Evolutionary conservation across 2,888 invertebrate species (phyloP).

Genomic region (Monopis laevigella): DNA sequence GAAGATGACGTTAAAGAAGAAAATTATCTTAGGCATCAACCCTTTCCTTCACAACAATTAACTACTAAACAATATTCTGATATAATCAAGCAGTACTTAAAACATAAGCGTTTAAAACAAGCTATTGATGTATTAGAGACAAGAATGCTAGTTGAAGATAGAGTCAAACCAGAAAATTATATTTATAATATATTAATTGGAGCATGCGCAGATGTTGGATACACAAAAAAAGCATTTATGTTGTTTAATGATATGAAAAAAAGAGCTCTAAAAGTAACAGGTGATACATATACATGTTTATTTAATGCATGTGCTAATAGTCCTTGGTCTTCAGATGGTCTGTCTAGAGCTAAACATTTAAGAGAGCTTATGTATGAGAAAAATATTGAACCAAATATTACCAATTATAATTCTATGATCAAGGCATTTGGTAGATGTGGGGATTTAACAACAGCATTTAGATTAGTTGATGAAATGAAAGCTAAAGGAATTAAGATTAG

Average conservation of each 20-base stretch:
- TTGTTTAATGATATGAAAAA: slow-evolving; percentile 86
- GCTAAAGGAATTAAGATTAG: slow-evolving; percentile 69
- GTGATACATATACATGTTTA: slow-evolving; percentile 83
- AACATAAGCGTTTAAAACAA: slow-evolving; percentile 73
- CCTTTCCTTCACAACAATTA: slow-evolving; percentile 57
- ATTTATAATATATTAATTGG: slow-evolving; percentile 86
- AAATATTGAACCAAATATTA: slow-evolving; percentile 73
- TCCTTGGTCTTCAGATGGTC: slow-evolving; percentile 73
- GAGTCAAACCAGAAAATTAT: slow-evolving; percentile 80
- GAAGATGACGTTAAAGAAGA: slow-evolving; percentile 71
- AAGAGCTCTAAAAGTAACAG: slow-evolving; percentile 72
- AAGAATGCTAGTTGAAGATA: slow-evolving; percentile 80
- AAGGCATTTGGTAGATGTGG: slow-evolving; percentile 90
- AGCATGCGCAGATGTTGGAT: slow-evolving; percentile 84
- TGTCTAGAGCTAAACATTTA: slow-evolving; percentile 73
- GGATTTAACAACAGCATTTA: slow-evolving; percentile 79
- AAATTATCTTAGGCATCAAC: slow-evolving; percentile 59
- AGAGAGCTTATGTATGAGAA: slow-evolving; percentile 75
- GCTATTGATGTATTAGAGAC: slow-evolving; percentile 82
- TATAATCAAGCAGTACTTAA: slow-evolving; percentile 74
- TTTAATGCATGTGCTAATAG: slow-evolving; percentile 91
- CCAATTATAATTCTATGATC: slow-evolving; percentile 89
- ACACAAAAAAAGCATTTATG: slow-evolving; percentile 85
- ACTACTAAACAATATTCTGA: slow-evolving; percentile 73
- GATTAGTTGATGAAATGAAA: slow-evolving; percentile 85